phyloP scores from a whole-genome alignment of 1,140 invertebrate genomes.

The Thaumetopoea pityocampa region DNA sequence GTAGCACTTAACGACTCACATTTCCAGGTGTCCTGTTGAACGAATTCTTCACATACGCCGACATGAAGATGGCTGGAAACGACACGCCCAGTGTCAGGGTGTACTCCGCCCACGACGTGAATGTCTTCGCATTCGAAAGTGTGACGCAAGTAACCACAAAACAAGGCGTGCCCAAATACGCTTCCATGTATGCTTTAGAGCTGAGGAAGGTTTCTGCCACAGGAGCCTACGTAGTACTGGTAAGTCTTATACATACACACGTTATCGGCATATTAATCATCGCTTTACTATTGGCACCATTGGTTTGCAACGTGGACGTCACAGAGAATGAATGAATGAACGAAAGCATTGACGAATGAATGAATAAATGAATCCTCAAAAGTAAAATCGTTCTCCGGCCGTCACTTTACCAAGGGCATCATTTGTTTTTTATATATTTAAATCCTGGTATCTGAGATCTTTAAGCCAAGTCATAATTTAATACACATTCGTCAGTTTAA shows the following conservation, averaged over 20 bases:
- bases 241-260: conserved; percentile 17
- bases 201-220: conserved; percentile 13
- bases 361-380: too few relatives aligned
- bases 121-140: conserved; percentile 20
- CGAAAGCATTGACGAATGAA: too few relatives aligned
- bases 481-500: too few relatives aligned
- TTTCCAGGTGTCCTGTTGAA: conserved; percentile 24
- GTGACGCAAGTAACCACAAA: conserved; percentile 7
- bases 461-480: too few relatives aligned
- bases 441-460: too few relatives aligned
- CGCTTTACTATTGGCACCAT: background rate
- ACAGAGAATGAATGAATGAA: too few relatives aligned
- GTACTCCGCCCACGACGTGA: conserved; percentile 31
- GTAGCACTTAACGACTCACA: too few relatives aligned
- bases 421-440: too few relatives aligned
- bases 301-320: background rate
- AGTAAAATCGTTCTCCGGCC: too few relatives aligned
- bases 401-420: too few relatives aligned
- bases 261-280: too few relatives aligned
- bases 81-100: conserved; percentile 16
- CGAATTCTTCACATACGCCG: conserved; percentile 20
- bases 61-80: conserved; percentile 6
- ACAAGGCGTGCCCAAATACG: conserved; percentile 23
- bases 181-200: conserved; percentile 19
- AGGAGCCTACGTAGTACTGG: conserved; percentile 24